Conservation (phyloP, 2,888 invertebrate genomes). For the Aspidiotus rigidus region DNA sequence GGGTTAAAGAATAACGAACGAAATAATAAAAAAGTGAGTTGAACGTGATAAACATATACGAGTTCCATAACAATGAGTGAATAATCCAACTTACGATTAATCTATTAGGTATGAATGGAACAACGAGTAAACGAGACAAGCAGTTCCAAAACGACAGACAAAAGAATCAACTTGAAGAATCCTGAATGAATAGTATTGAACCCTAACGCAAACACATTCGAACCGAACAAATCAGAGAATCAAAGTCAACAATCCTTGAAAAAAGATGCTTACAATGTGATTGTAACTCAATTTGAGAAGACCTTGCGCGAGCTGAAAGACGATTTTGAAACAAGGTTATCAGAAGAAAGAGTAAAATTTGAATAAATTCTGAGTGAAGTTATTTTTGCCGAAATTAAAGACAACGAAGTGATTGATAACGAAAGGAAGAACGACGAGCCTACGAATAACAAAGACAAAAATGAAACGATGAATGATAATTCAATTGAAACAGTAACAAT, state of each 20-base stretch:
- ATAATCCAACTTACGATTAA: background rate
- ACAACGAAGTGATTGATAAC: background rate
- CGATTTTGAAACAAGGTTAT: background rate
- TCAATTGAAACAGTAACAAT: too few relatives aligned
- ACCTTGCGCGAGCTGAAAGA: background rate
- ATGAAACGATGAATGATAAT: background rate
- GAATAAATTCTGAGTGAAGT: background rate
- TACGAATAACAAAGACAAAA: background rate
- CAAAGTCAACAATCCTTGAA: background rate
- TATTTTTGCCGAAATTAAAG: background rate
- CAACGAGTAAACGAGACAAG: background rate
- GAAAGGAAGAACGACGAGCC: background rate
- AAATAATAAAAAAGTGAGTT: background rate
- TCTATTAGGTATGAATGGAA: background rate
- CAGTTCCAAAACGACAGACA: background rate
- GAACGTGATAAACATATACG: background rate
- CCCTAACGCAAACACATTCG: background rate
- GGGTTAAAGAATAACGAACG: background rate
- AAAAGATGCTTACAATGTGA: background rate
- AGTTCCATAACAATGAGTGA: background rate
- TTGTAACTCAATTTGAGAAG: background rate
- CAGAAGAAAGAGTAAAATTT: background rate
- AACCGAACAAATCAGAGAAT: background rate
- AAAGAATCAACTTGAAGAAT: background rate
- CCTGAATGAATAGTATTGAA: background rate